Percentiles rank a stretch among this genome's conserved stretches.
phyloP scores from a whole-genome alignment of 1,140 invertebrate species.

The Arion vulgaris region DNA sequence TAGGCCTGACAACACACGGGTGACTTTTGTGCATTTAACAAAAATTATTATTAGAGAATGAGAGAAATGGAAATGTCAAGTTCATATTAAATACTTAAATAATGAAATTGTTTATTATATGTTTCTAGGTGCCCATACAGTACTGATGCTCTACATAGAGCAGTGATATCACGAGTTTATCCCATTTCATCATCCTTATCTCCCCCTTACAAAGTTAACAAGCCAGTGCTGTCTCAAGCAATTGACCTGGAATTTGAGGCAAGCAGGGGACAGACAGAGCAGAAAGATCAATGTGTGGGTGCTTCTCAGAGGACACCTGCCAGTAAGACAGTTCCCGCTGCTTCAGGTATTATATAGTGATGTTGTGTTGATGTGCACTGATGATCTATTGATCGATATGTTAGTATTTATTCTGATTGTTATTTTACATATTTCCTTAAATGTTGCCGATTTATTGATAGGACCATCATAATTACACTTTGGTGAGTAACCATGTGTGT shows the following conservation, averaged over 20 bases:
- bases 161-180: constrained; percentile 68
- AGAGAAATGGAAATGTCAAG: no score
- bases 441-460: no score
- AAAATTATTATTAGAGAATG: no score
- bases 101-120: no score
- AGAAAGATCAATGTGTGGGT: not conserved
- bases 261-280: constrained; percentile 42
- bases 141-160: constrained; percentile 79
- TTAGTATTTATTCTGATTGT: no score
- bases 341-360: constrained; percentile 30
- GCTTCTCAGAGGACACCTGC: not conserved
- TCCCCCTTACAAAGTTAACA: constrained; percentile 48
- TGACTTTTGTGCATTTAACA: no score
- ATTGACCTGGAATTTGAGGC: constrained; percentile 61
- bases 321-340: constrained; percentile 33
- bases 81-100: no score
- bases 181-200: constrained; percentile 37
- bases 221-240: constrained; percentile 68
- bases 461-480: no score
- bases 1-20: no score
- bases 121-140: constrained; percentile 76
- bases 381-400: not conserved
- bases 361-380: no score
- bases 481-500: no score
- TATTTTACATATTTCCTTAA: no score